A percentile compares a stretch with the other conserved stretches of the same genome.
Evolutionary conservation across 1,140 invertebrate genomes (phyloP).

Genomic region (Cotesia chilonis): DNA sequence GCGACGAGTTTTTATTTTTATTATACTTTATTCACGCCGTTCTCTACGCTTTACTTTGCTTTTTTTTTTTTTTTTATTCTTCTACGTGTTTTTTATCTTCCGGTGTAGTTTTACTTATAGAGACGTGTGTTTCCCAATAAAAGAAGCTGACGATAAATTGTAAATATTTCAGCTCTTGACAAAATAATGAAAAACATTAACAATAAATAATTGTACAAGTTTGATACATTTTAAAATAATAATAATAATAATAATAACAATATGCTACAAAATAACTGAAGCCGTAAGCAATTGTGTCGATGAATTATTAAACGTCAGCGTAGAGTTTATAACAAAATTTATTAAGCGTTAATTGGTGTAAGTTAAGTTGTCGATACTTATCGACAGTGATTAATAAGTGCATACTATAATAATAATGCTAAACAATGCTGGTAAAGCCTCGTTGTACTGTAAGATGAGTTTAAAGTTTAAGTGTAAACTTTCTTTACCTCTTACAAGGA

Average conservation of each 20-base stretch:
- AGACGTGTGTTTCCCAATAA: slow-evolving; percentile 12
- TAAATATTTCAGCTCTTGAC: neutral
- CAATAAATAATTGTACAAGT: neutral
- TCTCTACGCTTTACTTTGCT: neutral
- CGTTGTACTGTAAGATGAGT: no score
- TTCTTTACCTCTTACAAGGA: no score
- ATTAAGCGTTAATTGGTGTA: slow-evolving; percentile 2
- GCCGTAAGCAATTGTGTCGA: neutral
- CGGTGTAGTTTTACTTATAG: neutral
- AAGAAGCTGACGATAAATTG: neutral
- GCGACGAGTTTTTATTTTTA: neutral
- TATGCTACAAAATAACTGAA: neutral
- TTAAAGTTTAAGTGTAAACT: no score
- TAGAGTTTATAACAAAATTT: no score
- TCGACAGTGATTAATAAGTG: neutral
- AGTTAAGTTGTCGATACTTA: slow-evolving; percentile 8
- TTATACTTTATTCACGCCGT: slow-evolving; percentile 2
- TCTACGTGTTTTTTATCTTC: neutral
- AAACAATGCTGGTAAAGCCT: neutral
- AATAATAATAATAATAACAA: neutral
- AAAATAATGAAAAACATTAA: no score
- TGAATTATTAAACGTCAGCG: no score
- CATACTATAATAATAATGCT: neutral
- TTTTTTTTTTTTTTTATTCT: neutral
- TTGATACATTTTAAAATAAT: no score